Base-by-base conservation (phyloP, 2,888 invertebrate species). In the Dryadula phaetusa region DNA sequence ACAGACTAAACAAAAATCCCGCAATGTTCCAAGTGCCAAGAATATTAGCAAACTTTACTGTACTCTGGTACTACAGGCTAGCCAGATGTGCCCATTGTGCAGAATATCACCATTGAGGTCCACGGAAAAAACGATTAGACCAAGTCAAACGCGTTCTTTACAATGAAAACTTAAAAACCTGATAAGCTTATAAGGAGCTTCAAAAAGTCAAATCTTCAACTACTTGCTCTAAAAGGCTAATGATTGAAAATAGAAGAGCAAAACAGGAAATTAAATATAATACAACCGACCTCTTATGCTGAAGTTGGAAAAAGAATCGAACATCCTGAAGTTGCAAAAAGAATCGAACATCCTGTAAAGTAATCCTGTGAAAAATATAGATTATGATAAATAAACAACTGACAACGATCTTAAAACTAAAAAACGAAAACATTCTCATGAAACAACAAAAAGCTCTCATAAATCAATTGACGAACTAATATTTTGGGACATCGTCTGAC, bases 391-490 rank as follows among this genome's bases (percentile, higher is more conserved):
- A 7, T 18, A 16, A 18, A 44, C 2, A 18, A 16, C 18, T 44
- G 44, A 44, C 44, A 18, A 8, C 18, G 8, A 44, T 44, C 5
- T 44, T 1, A 18, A 18, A 37, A 37, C 37, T 3, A 37, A n/a
- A n/a, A n/a, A n/a, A n/a, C n/a, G n/a, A n/a, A n/a, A n/a, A n/a
- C n/a, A n/a, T n/a, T 37, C 12, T 37, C 37, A n/a, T 10, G 37
- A 37, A 37, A 37, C 37, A 10, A n/a, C 37, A 12, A 2, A 44
- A 8, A 44, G 44, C 49, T 25, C 49, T 49, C 8, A 49, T 49
- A 25, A 49, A 49, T 25, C 22, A 49, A 49, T 25, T 49, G 49
- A 22, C n/a, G n/a, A n/a, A n/a, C n/a, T n/a, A n/a, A n/a, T n/a
- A n/a, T n/a, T n/a, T n/a, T n/a, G n/a, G n/a, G n/a, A n/a, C n/a